phyloP scores from a whole-genome alignment of 1,140 invertebrate species.

The Alviniconcha marisindica region DNA sequence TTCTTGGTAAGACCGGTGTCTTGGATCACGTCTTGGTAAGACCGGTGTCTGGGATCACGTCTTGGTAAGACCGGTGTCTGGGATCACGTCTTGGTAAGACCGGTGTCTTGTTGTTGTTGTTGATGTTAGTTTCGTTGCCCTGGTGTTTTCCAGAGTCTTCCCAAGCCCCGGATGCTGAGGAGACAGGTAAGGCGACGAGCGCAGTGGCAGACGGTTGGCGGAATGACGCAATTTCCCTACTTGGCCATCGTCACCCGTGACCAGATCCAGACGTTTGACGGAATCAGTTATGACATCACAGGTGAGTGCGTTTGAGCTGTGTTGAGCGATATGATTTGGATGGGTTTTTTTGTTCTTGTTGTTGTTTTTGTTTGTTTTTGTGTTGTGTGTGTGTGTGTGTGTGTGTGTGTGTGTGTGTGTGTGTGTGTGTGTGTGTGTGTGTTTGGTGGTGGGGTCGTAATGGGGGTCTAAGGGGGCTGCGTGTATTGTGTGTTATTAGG shows the following conservation, averaged over 20 bases:
- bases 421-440: not conserved
- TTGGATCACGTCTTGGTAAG: too few relatives aligned
- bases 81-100: too few relatives aligned
- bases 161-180: not conserved
- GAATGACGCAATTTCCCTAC: not conserved
- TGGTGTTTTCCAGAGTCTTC: constrained; percentile 22
- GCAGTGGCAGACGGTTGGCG: not conserved
- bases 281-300: not conserved
- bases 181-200: not conserved
- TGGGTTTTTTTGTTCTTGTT: not conserved
- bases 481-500: not conserved
- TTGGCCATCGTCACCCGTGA: constrained; percentile 2
- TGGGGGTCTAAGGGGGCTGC: too few relatives aligned
- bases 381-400: not conserved
- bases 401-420: not conserved
- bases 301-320: not conserved
- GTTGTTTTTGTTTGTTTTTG: constrained; percentile 10
- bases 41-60: too few relatives aligned
- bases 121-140: too few relatives aligned
- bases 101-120: too few relatives aligned
- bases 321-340: not conserved
- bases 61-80: too few relatives aligned
- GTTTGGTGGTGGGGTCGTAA: too few relatives aligned
- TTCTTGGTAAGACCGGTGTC: too few relatives aligned
- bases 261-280: constrained; percentile 33